Percentiles rank a stretch among this genome's conserved stretches.
phyloP scores from a whole-genome alignment of 2,888 invertebrate genomes.

The Drosophila mimica region DNA sequence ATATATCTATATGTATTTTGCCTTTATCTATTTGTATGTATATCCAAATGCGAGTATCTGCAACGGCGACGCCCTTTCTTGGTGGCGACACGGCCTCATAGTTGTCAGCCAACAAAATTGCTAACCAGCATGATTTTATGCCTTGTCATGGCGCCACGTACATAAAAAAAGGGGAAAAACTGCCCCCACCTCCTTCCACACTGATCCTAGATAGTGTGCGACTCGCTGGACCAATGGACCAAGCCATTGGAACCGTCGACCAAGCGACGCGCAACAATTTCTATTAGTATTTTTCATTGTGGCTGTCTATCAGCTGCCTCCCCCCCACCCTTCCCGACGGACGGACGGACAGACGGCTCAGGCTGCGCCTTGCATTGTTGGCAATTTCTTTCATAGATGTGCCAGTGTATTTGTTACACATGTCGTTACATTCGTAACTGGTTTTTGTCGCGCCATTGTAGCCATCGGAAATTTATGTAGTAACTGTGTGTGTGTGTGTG shows the following conservation, averaged over 20 bases:
- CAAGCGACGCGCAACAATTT: slow-evolving; percentile 68
- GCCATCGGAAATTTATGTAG: slow-evolving; percentile 47
- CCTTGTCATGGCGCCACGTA: slow-evolving; percentile 50
- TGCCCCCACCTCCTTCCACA: slow-evolving; percentile 34
- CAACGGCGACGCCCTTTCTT: slow-evolving; percentile 45
- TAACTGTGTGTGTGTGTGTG: slow-evolving; percentile 17
- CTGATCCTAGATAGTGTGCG: slow-evolving; percentile 64
- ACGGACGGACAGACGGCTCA: not conserved
- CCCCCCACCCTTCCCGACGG: slow-evolving; percentile 4
- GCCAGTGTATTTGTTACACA: slow-evolving; percentile 25
- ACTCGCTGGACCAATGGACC: slow-evolving; percentile 44
- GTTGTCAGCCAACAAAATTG: slow-evolving; percentile 47
- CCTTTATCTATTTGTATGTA: slow-evolving; percentile 1
- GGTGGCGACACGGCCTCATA: slow-evolving; percentile 25
- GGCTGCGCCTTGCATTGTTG: slow-evolving; percentile 45
- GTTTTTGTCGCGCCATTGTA: slow-evolving; percentile 54
- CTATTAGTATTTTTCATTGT: slow-evolving; percentile 62
- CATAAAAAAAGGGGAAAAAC: slow-evolving; percentile 11
- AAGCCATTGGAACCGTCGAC: slow-evolving; percentile 39
- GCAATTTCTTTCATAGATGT: slow-evolving; percentile 40
- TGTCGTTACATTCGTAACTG: slow-evolving; percentile 65
- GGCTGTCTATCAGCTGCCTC: slow-evolving; percentile 49
- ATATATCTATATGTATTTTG: not conserved
- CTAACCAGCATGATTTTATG: slow-evolving; percentile 53
- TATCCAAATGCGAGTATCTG: slow-evolving; percentile 25